Conservation (phyloP, 1,140 invertebrate species). For the Bombus impatiens region DNA sequence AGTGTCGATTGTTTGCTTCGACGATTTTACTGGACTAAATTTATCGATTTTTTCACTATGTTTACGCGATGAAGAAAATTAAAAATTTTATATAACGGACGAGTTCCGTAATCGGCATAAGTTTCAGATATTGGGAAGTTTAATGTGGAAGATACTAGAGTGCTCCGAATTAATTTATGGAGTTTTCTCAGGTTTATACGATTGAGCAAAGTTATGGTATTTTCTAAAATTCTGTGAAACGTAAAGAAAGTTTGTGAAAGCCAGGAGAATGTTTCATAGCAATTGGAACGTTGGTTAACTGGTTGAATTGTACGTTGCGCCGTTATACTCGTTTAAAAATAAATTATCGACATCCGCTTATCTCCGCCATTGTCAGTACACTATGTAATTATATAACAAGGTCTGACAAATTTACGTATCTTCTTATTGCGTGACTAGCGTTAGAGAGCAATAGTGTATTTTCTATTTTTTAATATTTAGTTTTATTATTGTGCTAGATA, state of each 20-base stretch:
- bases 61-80: not conserved
- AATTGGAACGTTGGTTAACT: not conserved
- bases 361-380: not conserved
- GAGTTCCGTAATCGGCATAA: not conserved
- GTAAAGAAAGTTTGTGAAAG: not conserved
- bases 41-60: not conserved
- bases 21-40: not conserved
- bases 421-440: not conserved
- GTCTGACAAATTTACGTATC: not conserved
- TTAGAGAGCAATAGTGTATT: not conserved
- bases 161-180: not conserved
- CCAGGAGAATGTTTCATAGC: too few relatives aligned
- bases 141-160: not conserved
- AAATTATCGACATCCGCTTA: slow-evolving; percentile 29
- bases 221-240: not conserved
- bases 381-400: slow-evolving; percentile 28
- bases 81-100: not conserved
- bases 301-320: not conserved
- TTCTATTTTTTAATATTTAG: not conserved
- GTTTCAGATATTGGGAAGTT: not conserved
- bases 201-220: not conserved
- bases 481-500: not conserved
- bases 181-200: too few relatives aligned
- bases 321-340: slow-evolving; percentile 29
- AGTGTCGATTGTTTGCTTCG: not conserved